Conservation (phyloP, 2,113 vertebrate species). For the Gymnocephalus cernua region DNA sequence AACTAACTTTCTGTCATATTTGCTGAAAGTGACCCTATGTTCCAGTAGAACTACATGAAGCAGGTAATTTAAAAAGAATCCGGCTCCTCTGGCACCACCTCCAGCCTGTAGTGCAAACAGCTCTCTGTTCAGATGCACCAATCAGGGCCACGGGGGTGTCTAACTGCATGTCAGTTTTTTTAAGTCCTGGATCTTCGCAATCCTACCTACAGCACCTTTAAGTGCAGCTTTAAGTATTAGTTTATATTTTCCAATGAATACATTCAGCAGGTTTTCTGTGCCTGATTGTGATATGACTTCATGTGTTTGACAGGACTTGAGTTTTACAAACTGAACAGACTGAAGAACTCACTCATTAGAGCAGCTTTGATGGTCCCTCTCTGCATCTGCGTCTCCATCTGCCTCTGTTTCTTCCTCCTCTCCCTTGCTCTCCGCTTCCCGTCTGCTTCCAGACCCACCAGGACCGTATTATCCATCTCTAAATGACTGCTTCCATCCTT, state of each 20-base stretch:
- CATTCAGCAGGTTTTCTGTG: neutral
- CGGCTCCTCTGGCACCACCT: too few relatives aligned
- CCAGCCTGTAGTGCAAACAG: too few relatives aligned
- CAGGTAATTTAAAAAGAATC: too few relatives aligned
- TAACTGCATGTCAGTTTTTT: too few relatives aligned
- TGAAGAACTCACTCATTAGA: conserved; percentile 76
- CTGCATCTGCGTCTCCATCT: conserved; percentile 81
- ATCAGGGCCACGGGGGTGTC: too few relatives aligned
- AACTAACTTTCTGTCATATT: too few relatives aligned
- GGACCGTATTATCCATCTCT: conserved; percentile 42
- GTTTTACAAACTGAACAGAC: neutral
- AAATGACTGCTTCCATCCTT: conserved; percentile 45
- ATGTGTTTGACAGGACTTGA: neutral
- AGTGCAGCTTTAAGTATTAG: neutral
- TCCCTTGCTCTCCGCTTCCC: conserved; percentile 78
- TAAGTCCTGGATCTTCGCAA: too few relatives aligned
- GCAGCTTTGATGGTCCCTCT: conserved; percentile 76
- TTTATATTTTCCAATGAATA: neutral
- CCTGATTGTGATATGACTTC: neutral
- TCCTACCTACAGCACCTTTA: too few relatives aligned
- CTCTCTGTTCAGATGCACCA: too few relatives aligned
- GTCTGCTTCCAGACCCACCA: conserved; percentile 75
- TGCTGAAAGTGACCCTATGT: too few relatives aligned
- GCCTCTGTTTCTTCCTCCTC: conserved; percentile 83
- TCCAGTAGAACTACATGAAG: too few relatives aligned